Percentiles rank a stretch among this genome's conserved stretches.
Conservation (phyloP, 2,113 vertebrate species). For the Isichthys henryi region DNA sequence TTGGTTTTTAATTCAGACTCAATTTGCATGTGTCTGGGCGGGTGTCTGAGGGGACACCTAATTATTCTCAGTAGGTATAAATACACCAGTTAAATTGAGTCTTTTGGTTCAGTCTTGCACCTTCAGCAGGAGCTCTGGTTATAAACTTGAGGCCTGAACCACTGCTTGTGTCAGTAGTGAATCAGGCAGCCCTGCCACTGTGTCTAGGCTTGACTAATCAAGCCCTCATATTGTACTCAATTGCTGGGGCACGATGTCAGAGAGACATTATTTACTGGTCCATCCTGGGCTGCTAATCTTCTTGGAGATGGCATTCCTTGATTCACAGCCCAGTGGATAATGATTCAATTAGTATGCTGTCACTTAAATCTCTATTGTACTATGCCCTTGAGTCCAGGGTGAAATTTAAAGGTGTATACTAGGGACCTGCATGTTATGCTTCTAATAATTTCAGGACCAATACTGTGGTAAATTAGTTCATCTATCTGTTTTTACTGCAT, state of each 20-base stretch:
- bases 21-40: neutral
- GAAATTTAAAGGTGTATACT: neutral
- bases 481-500: neutral
- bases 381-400: neutral
- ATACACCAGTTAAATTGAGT: neutral
- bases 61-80: neutral
- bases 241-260: slow-evolving; percentile 1
- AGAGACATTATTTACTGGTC: slow-evolving; percentile 21
- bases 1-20: neutral
- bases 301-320: slow-evolving; percentile 29
- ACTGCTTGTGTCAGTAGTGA: slow-evolving; percentile 26
- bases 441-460: neutral
- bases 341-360: neutral
- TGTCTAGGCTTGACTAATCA: slow-evolving; percentile 31
- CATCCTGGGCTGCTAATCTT: slow-evolving; percentile 29
- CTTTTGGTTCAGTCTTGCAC: neutral
- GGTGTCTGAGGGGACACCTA: neutral
- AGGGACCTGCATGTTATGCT: neutral
- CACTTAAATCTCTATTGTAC: slow-evolving; percentile 4
- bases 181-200: neutral
- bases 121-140: neutral
- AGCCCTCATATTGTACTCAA: slow-evolving; percentile 37
- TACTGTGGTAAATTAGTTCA: neutral
- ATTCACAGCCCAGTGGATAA: slow-evolving; percentile 29
- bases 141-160: slow-evolving; percentile 34